These are phyloP conservation scores for Tineola bisselliella DNA, from an alignment of 2,888 invertebrate species.

Conservation along the genomic window DNA sequence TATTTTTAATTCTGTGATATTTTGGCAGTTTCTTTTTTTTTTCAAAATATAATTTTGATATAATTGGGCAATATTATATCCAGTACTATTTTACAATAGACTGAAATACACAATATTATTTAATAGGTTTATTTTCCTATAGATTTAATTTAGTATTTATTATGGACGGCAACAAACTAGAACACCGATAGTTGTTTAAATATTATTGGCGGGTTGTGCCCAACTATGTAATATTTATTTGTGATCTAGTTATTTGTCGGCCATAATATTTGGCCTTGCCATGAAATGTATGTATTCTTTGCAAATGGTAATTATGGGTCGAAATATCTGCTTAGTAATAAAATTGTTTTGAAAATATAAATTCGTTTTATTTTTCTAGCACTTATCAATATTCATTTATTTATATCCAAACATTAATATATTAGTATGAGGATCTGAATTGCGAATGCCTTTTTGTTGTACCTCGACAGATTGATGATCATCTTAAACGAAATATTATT, in stretches of 20 bases:
- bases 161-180: neutral
- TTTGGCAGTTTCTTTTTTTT: conserved; percentile 8
- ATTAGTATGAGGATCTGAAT: no score
- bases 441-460: no score
- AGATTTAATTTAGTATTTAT: neutral
- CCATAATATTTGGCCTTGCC: conserved; percentile 1
- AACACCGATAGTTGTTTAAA: no score
- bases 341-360: neutral
- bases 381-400: neutral
- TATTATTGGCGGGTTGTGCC: no score
- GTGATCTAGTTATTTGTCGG: no score
- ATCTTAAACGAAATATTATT: no score
- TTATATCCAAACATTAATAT: no score
- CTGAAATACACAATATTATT: neutral
- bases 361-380: neutral
- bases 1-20: conserved; percentile 11
- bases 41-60: conserved; percentile 17
- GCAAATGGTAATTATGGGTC: conserved; percentile 7
- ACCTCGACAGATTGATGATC: no score
- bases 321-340: conserved; percentile 5
- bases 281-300: neutral
- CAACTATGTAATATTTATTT: no score
- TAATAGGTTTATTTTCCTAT: conserved; percentile 1
- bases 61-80: conserved; percentile 6
- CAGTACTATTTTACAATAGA: conserved; percentile 4